Base-by-base conservation (phyloP, 2,888 invertebrate genomes). In the Harpagoxenus sublaevis region DNA sequence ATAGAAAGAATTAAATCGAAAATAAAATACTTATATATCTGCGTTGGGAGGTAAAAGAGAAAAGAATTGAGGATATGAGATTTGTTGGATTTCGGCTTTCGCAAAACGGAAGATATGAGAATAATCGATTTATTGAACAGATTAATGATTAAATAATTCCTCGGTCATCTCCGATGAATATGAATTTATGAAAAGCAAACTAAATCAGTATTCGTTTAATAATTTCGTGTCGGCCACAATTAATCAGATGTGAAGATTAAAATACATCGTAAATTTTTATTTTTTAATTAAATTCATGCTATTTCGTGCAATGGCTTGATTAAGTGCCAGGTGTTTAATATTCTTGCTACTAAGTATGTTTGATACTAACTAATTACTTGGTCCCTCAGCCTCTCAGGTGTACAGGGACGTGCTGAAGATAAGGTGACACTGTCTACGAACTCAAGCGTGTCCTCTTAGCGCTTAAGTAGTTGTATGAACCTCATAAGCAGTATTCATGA, bases 401-500 rank as follows among this genome's bases (percentile, higher is more conserved):
- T 63, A 51, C 48, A 12, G 23, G 31, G 31, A 77, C 66, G 31
- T 10, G 65, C 63, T 15, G 51, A 31, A 65, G 75, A 77, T 77
- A 77, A 77, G 65, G 28, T 28, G 51, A 66, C 68, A 66, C 66
- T 77, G 75, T 77, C 75, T 63, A 23, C 75, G 51, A 77, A 77
- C 66, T 77, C 51, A 77, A 77, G 68, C 75, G 68, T 65, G 48
- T 35, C 66, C 75, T 77, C 75, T 77, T 77, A 77, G 12, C 23
- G n/a, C 66, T 65, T 77, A 77, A 77, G 75, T 77, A 77, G 75
- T 77, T 77, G 66, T 39, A 45, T 66, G 66, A 77, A 65, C 66
- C 75, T 77, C 35, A 77, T 77, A 77, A 77, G 75, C 75, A 65
- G 66, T 63, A 77, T 77, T 77, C 75, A 77, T 77, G 75, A 77